These are phyloP conservation scores for Gobius niger DNA, from an alignment of 2,113 vertebrate species.

Conservation along the genomic window DNA sequence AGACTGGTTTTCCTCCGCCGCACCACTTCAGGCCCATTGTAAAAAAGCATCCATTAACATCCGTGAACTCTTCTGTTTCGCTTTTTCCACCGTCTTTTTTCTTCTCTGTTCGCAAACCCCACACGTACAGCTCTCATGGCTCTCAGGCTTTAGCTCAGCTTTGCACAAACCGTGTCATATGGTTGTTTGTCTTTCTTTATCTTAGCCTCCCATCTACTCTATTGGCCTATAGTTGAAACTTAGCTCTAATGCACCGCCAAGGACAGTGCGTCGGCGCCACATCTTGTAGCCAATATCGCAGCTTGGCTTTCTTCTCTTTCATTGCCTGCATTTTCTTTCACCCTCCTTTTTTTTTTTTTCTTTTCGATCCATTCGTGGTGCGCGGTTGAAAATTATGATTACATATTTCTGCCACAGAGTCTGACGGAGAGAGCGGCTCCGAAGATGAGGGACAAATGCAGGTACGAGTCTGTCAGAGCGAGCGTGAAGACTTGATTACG, in stretches of 20 bases:
- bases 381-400: constrained; percentile 4
- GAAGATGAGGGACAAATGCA: constrained; percentile 73
- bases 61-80: no score
- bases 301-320: neutral
- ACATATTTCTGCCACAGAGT: constrained; percentile 45
- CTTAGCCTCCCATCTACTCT: neutral
- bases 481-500: constrained; percentile 5
- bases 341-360: no score
- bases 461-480: constrained; percentile 41
- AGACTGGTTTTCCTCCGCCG: no score
- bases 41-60: no score
- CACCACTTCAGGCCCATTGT: no score
- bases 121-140: neutral
- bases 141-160: neutral
- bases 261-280: neutral
- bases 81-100: no score
- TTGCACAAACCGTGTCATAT: neutral
- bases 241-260: constrained; percentile 4
- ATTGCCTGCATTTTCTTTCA: neutral
- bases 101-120: no score
- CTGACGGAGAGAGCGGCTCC: constrained; percentile 48
- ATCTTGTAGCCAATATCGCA: neutral
- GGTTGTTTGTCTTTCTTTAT: neutral
- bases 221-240: neutral
- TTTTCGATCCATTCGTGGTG: neutral